Base-by-base conservation (phyloP, 2,797 vertebrate species). In the Poecilia gillii region DNA sequence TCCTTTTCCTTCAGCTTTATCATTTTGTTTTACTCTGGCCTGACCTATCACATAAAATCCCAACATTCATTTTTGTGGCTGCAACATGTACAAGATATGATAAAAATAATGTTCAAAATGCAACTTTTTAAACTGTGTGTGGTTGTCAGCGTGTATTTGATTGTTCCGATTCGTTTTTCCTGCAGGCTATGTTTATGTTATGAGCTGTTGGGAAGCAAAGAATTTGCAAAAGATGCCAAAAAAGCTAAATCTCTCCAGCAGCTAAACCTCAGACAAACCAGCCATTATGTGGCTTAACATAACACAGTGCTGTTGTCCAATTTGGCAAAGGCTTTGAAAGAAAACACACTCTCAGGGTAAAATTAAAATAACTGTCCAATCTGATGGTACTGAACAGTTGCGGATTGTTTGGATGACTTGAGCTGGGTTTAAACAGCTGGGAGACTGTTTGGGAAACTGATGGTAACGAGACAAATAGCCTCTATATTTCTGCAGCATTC, bases 271-370 rank as follows among this genome's bases (percentile, higher is more conserved):
- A 88, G 77, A 87, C 83, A 93, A 74, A 88, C 90, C 66, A 9
- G 74, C 89, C 84, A 94, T 94, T 95, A 94, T 92, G 93, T 92
- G 90, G 91, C 85, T 85, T 82, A 73, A 90, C 87, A 90, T 90
- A 91, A 93, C 90, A 90, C 86, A 86, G 79, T 49, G 76, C 72
- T 84, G 82, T 84, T 88, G 81, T 83, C 74, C 85, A 88, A 83
- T 81, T 87, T 83, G 89, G 82, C 55, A 25, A 75, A 31, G 64
- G 62, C 73, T 89, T 89, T 70, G 53, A 78, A 75, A 83, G 74
- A 75, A 86, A 85, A 90, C 87, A 90, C 76, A 88, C 39, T 81
- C 76, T 75, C 41, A 74, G 82, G 85, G 72, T 85, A 64, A 47
- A 74, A 88, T 89, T 83, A 89, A 93, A 94, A 90, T 87, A 88